Percentiles rank a stretch among this genome's conserved stretches.
phyloP scores from a whole-genome alignment of 2,888 invertebrate genomes.

The Ptilodon capucinus region DNA sequence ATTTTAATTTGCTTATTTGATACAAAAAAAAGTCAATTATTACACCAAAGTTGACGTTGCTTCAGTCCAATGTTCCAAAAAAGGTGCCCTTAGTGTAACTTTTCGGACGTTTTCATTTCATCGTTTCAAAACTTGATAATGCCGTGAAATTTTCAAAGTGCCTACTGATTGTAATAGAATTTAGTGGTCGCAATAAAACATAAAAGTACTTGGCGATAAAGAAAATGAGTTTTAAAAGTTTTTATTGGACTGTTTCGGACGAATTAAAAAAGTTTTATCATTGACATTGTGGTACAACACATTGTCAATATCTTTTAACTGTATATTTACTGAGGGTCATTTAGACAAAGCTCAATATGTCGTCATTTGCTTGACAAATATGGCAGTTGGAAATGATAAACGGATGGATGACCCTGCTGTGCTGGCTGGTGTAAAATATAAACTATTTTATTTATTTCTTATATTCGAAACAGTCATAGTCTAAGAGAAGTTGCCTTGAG shows the following conservation, averaged over 20 bases:
- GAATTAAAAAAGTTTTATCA: no score
- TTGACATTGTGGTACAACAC: no score
- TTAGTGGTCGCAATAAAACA: constrained; percentile 34
- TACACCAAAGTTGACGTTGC: constrained; percentile 14
- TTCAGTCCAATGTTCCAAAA: constrained; percentile 11
- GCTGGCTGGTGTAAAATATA: no score
- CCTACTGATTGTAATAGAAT: constrained; percentile 37
- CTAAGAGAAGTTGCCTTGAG: no score
- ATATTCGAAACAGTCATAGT: no score
- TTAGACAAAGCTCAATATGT: no score
- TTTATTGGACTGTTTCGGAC: constrained; percentile 19
- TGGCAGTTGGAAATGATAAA: no score
- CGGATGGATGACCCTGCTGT: no score
- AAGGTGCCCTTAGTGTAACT: constrained; percentile 23
- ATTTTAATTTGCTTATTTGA: neutral
- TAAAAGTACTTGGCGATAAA: constrained; percentile 28
- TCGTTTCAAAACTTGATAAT: constrained; percentile 31
- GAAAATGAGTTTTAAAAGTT: constrained; percentile 29
- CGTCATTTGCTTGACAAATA: no score
- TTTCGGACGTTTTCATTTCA: constrained; percentile 34
- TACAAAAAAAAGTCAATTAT: constrained; percentile 9
- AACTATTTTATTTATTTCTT: no score
- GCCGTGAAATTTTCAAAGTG: constrained; percentile 24
- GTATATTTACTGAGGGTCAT: no score
- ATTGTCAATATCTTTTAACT: no score